Evolutionary conservation across 2,888 invertebrate species (phyloP), one percentile per base, ranked within the genome.

Genomic region (Rotaria macrura): DNA sequence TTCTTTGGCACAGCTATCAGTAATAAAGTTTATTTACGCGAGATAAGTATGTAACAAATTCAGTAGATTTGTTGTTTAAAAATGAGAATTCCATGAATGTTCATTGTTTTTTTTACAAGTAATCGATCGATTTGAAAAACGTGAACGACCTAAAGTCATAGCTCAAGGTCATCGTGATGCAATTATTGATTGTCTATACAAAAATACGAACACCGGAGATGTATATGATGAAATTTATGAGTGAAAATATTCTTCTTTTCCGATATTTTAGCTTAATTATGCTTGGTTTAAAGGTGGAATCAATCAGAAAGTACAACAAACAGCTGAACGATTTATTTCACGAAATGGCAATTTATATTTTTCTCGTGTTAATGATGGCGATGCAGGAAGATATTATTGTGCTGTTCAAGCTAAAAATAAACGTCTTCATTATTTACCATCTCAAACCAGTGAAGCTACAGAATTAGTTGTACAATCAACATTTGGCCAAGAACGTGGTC

Each of bases 301-400:
- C 14, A 85, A 65, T 52, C 86, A 86, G 85, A 85, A 86, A 83
- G 86, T 86, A n/a, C 86, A 85, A 49, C 86, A 86, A 72, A 85
- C 83, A 38, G 54, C 23, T 38, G 86, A 86, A 85, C 72, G 86
- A 29, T 86, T 86, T 65, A 86, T 86, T 23, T 86, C 86, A 7
- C 54, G 86, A 14, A 85, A 86, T 83, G 85, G 85, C 14, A 86
- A 86, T 72, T 84, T 86, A 52, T 86, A 86, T 54, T 85, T 86
- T 52, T 86, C 86, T 17, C 40, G 86, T 79, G 86, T 86, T 25
- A 86, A 85, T 38, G 84, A 83, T 49, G 86, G 86, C 40, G 86
- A 86, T 29, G 57, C 83, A 2, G 86, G 86, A n/a, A 86, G 84
- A 74, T 86, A 86, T 84, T 84, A 84, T 23, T 86, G 86, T 84